Evolutionary conservation across 1,140 invertebrate genomes (phyloP).

Genomic region (Diuraphis noxia): DNA sequence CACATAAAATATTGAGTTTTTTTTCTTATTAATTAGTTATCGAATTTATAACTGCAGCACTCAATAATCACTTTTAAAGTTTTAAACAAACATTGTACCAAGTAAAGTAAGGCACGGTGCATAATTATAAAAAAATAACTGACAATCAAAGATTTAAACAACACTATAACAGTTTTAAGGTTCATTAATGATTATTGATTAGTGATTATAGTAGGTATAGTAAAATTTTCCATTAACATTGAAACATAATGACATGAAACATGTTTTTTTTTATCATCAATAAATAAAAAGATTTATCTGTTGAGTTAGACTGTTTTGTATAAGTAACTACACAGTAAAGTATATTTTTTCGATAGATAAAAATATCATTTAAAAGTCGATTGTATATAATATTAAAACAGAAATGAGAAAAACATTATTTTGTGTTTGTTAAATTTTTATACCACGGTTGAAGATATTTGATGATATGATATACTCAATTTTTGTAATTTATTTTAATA

Average conservation of each 20-base stretch:
- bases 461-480: too few species aligned
- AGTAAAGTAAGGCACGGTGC: neutral
- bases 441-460: neutral
- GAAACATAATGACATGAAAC: neutral
- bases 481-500: neutral
- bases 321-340: too few species aligned
- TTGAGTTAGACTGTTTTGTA: neutral
- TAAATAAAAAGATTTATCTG: neutral
- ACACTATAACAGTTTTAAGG: neutral
- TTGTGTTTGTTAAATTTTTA: neutral
- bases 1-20: neutral
- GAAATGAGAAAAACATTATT: neutral
- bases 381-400: neutral
- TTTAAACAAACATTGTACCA: conserved; percentile 23
- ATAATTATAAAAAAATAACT: neutral
- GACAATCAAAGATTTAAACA: neutral
- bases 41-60: neutral
- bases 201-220: too few species aligned
- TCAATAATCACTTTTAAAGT: conserved; percentile 14
- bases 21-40: conserved; percentile 5
- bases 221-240: neutral
- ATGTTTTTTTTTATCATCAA: neutral
- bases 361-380: neutral
- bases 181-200: neutral
- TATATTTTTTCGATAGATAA: neutral